Conservation (phyloP, 2,888 invertebrate genomes). For the Drosophila anomalata region DNA sequence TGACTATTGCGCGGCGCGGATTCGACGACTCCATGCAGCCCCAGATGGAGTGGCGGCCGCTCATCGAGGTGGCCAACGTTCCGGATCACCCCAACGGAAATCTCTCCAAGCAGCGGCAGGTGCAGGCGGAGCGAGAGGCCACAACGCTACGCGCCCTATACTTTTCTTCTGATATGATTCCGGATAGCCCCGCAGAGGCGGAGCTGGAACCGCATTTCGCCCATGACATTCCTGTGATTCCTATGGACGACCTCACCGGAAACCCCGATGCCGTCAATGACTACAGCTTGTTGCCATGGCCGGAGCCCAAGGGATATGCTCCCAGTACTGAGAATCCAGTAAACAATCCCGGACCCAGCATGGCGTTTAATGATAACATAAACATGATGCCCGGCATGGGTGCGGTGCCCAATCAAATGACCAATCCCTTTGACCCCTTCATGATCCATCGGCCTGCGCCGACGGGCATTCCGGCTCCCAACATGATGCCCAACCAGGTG, state of each 20-base stretch:
- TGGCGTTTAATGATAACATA: conserved; percentile 41
- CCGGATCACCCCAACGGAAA: conserved; percentile 89
- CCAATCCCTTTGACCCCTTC: conserved; percentile 79
- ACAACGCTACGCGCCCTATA: conserved; percentile 92
- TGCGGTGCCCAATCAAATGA: conserved; percentile 50
- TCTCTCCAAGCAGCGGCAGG: conserved; percentile 93
- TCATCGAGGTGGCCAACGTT: conserved; percentile 88
- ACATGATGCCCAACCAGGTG: conserved; percentile 36
- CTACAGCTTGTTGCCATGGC: conserved; percentile 91
- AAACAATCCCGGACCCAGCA: neutral
- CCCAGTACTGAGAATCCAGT: conserved; percentile 12
- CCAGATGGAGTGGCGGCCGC: conserved; percentile 89
- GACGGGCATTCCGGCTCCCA: conserved; percentile 18
- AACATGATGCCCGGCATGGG: conserved; percentile 34
- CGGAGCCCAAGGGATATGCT: conserved; percentile 89
- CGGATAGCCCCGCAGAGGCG: conserved; percentile 94
- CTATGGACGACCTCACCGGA: conserved; percentile 94
- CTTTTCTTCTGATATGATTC: conserved; percentile 92
- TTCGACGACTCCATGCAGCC: conserved; percentile 93
- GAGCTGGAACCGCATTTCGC: conserved; percentile 91
- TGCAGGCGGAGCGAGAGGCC: conserved; percentile 94
- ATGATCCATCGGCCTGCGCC: conserved; percentile 30
- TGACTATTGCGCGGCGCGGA: conserved; percentile 90
- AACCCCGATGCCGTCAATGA: conserved; percentile 92
- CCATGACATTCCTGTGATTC: conserved; percentile 92